Conservation (phyloP, 2,113 vertebrate genomes). For the Macquaria ambigua region DNA sequence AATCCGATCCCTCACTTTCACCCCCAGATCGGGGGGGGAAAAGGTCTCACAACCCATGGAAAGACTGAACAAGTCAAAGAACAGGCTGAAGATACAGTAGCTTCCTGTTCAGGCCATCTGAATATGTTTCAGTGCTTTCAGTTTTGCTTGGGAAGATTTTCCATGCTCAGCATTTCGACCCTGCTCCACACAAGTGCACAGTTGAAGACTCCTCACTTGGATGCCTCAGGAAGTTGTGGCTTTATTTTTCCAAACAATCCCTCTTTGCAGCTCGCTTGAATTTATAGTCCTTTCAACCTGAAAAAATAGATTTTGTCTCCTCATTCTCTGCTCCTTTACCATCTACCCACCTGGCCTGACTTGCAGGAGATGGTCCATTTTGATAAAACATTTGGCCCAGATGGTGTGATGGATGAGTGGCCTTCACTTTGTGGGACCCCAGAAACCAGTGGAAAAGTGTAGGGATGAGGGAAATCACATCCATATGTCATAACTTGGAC, state of each 20-base stretch:
- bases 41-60: slow-evolving; percentile 39
- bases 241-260: slow-evolving; percentile 63
- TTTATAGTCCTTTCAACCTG: slow-evolving; percentile 37
- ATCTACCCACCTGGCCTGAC: slow-evolving; percentile 20
- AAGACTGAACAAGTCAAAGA: slow-evolving; percentile 51
- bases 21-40: slow-evolving; percentile 13
- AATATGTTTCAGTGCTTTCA: slow-evolving; percentile 55
- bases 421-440: slow-evolving; percentile 58
- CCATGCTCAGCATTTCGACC: slow-evolving; percentile 52
- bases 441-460: slow-evolving; percentile 66
- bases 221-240: slow-evolving; percentile 57
- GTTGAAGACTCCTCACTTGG: slow-evolving; percentile 19
- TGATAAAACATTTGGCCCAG: slow-evolving; percentile 38
- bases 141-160: slow-evolving; percentile 55
- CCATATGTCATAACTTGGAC: slow-evolving; percentile 78
- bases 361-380: slow-evolving; percentile 4
- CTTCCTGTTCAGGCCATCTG: slow-evolving; percentile 51
- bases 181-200: slow-evolving; percentile 16
- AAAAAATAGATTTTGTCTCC: slow-evolving; percentile 11
- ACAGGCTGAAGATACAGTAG: slow-evolving; percentile 37
- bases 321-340: neutral
- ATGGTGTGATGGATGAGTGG: slow-evolving; percentile 60
- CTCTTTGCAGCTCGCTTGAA: slow-evolving; percentile 41
- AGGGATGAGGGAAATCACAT: slow-evolving; percentile 79
- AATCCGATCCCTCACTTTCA: slow-evolving; percentile 53